Base-by-base conservation (phyloP, 1,140 invertebrate species). In the Octopus sinensis region DNA sequence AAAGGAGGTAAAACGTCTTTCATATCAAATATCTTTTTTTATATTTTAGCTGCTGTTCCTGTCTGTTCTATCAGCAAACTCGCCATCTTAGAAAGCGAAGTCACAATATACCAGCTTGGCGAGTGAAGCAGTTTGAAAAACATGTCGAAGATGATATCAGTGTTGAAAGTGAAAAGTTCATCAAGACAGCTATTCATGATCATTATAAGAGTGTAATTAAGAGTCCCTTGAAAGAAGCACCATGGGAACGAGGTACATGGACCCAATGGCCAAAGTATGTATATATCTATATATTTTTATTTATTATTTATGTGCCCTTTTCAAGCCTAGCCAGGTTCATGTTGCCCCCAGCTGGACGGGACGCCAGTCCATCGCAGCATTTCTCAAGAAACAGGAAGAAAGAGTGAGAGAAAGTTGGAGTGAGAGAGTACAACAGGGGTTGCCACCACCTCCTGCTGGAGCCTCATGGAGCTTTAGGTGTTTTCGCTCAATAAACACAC, bases 91-190 rank as follows among this genome's bases (percentile, higher is more conserved):
- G 13, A 17, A 73, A 73, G 30, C 68, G 68, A 17, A n/a, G 17
- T 6, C 17, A 73, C 68, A 73, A 23, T 0, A 73, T 23, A 23
- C 68, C 68, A 7, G 30, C 4, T 73, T 73, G 68, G 68, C 68
- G 6, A 5, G 68, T 73, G 68, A 73, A 73, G 30, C 68, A 73
- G 13, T n/a, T 6, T 4, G 68, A 73, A 73, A 0, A 13, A 9
- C 68, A 73, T 6, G 30, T 6, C 4, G 68, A 95, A 85, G 95
- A 96, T 86, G 87, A 92, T 17, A 84, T 98, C 17, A 96, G 95
- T 0, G 23, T 88, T 76, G 95, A 96, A 85, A 98, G 98, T 91
- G 91, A 93, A 90, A 91, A 93, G 79, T 98, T 98, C 90, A 86
- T 98, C 23, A 92, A 95, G 88, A 94, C 97, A 92, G 90, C 95